Conservation (phyloP, 2,888 invertebrate species). For the Papilio elwesi region DNA sequence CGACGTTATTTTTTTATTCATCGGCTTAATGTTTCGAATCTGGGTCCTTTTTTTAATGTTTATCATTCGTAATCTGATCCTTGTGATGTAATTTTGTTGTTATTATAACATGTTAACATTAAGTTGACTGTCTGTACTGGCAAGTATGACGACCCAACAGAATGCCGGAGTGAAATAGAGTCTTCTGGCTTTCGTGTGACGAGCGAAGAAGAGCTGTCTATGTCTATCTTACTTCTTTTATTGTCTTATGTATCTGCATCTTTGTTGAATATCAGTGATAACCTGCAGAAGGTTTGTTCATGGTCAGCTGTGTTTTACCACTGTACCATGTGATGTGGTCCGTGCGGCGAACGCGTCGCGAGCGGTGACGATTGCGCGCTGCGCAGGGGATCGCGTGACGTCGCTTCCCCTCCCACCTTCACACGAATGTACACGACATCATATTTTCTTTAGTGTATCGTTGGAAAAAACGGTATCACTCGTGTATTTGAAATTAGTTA, state of each 20-base stretch:
- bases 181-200: no score
- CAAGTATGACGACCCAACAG: neutral
- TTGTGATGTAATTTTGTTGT: no score
- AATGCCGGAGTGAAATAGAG: neutral
- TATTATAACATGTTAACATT: neutral
- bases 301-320: neutral
- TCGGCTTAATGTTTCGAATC: constrained; percentile 11
- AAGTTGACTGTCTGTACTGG: neutral
- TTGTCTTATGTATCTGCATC: no score
- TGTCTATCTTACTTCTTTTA: no score
- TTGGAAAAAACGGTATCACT: neutral
- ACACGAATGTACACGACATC: constrained; percentile 11
- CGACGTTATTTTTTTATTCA: neutral
- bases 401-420: neutral
- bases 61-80: neutral
- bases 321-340: neutral
- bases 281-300: no score
- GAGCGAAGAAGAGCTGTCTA: no score
- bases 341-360: neutral
- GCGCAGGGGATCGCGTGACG: constrained; percentile 8
- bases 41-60: constrained; percentile 1
- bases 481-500: no score
- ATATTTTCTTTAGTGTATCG: constrained; percentile 6
- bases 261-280: no score
- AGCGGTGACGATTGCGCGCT: neutral